These are phyloP conservation scores for Xestobium rufovillosum DNA, from an alignment of 2,888 invertebrate species.

Conservation along the genomic window DNA sequence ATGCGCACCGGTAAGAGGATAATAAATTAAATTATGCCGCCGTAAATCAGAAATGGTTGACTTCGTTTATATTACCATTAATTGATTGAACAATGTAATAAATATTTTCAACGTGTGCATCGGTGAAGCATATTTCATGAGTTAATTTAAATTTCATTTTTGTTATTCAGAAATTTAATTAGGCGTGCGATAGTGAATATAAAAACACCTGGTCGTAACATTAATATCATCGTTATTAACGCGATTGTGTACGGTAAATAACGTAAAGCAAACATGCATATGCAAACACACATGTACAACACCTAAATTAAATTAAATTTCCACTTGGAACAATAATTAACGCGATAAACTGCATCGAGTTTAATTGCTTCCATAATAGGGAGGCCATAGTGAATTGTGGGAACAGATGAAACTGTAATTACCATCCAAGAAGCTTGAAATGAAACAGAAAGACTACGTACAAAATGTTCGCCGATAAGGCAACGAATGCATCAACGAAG, in stretches of 20 bases:
- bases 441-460: too few species aligned
- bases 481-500: too few species aligned
- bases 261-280: constrained; percentile 22
- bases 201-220: constrained; percentile 15
- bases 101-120: too few species aligned
- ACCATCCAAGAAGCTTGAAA: constrained; percentile 21
- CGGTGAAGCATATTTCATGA: too few species aligned
- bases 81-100: too few species aligned
- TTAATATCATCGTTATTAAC: constrained; percentile 7
- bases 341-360: constrained; percentile 29
- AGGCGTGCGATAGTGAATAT: constrained; percentile 5
- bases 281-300: constrained; percentile 26
- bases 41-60: too few species aligned
- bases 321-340: constrained; percentile 29
- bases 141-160: background rate
- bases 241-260: constrained; percentile 4
- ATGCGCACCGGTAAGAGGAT: too few species aligned
- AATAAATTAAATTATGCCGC: too few species aligned
- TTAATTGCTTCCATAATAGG: constrained; percentile 31
- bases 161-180: constrained; percentile 1
- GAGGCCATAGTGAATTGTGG: constrained; percentile 24
- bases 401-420: constrained; percentile 26
- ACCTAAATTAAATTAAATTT: constrained; percentile 30
- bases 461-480: too few species aligned
- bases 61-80: too few species aligned